Evolutionary conservation across 2,797 vertebrate species (phyloP).

Genomic region (Hybognathus amarus): DNA sequence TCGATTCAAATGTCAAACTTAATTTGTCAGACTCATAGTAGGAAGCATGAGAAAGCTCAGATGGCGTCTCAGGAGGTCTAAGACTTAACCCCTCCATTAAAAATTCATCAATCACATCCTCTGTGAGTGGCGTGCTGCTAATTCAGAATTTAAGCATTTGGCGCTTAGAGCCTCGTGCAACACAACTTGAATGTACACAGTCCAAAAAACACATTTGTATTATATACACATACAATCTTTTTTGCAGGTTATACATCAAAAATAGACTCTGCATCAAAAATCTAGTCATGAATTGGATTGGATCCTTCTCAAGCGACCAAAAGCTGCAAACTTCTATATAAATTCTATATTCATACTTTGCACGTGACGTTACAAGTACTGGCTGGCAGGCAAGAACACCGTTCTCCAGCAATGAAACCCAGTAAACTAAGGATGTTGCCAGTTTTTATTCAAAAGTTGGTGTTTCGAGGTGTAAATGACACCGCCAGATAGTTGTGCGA

Average conservation of each 20-base stretch:
- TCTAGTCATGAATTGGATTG: neutral
- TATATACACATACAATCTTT: neutral
- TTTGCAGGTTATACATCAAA: neutral
- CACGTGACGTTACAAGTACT: too few species aligned
- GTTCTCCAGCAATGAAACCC: too few species aligned
- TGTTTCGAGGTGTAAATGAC: too few species aligned
- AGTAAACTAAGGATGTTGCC: too few species aligned
- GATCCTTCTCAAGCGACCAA: neutral
- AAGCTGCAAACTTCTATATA: neutral
- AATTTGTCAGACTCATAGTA: constrained; percentile 75
- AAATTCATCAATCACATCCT: constrained; percentile 39
- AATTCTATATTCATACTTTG: neutral
- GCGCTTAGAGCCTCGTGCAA: constrained; percentile 2
- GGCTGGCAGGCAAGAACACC: too few species aligned
- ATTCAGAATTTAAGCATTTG: constrained; percentile 38
- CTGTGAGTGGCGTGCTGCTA: constrained; percentile 36
- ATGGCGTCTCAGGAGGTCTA: constrained; percentile 68
- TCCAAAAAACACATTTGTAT: neutral
- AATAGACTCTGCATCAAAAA: neutral
- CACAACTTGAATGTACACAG: constrained; percentile 1
- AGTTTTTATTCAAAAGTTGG: too few species aligned
- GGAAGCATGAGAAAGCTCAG: constrained; percentile 73
- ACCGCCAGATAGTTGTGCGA: too few species aligned
- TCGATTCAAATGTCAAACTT: constrained; percentile 76
- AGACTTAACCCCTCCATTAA: constrained; percentile 43